Conservation (phyloP, 2,113 vertebrate genomes). For the Daboia siamensis region DNA sequence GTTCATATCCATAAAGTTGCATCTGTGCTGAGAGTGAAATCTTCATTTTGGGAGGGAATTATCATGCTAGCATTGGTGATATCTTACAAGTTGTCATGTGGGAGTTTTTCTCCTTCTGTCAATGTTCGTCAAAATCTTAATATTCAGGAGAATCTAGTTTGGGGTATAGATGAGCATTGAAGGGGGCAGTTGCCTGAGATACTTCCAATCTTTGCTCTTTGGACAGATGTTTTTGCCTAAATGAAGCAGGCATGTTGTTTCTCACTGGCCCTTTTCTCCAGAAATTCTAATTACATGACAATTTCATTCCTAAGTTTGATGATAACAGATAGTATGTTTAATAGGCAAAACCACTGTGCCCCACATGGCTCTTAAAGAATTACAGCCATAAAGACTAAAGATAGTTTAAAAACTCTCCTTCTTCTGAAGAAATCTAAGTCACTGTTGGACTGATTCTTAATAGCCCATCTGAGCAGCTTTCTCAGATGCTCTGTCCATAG, state of each 20-base stretch:
- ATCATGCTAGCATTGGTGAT: not conserved
- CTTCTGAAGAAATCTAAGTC: not conserved
- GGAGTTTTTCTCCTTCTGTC: not conserved
- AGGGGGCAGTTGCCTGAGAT: not conserved
- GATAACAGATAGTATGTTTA: not conserved
- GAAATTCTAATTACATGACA: not conserved
- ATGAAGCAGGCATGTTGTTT: not conserved
- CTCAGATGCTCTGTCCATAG: not conserved
- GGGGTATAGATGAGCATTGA: not conserved
- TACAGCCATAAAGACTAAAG: not conserved
- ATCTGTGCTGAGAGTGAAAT: not conserved
- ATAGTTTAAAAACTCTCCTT: not conserved
- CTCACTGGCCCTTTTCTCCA: not conserved
- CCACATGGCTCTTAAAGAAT: not conserved
- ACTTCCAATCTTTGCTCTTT: not conserved
- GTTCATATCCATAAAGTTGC: not conserved
- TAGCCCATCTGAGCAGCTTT: not conserved
- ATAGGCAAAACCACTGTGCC: not conserved
- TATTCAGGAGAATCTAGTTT: not conserved
- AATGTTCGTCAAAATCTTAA: not conserved
- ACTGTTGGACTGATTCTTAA: not conserved
- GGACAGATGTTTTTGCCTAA: not conserved
- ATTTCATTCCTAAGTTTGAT: not conserved
- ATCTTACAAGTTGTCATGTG: not conserved
- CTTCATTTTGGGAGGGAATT: not conserved